These are phyloP conservation scores for Anthoscopus minutus DNA, from an alignment of 2,113 vertebrate genomes.

Conservation along the genomic window DNA sequence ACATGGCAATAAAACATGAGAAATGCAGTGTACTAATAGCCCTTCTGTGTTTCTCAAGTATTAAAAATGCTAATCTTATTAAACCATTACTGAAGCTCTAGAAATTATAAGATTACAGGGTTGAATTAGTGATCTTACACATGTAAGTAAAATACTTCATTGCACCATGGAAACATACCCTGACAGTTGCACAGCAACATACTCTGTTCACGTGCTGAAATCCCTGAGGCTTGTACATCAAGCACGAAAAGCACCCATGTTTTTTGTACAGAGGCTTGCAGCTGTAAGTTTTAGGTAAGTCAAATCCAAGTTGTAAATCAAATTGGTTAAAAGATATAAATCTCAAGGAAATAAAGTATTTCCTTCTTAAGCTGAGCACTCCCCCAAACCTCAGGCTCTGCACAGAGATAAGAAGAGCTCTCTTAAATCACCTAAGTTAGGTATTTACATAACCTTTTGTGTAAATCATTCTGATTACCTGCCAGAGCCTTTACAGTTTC, in stretches of 20 bases:
- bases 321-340: neutral
- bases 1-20: neutral
- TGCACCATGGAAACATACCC: neutral
- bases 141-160: neutral
- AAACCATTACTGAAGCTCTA: neutral
- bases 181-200: neutral
- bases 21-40: neutral
- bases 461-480: conserved; percentile 68
- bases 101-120: neutral
- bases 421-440: neutral
- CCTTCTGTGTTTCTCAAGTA: neutral
- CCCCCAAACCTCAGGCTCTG: neutral
- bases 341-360: neutral
- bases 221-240: neutral
- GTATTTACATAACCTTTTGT: neutral
- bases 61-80: neutral
- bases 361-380: neutral
- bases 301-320: neutral
- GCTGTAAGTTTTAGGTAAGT: neutral
- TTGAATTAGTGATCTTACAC: neutral
- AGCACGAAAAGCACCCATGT: neutral
- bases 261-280: neutral
- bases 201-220: neutral
- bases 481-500: conserved; percentile 84
- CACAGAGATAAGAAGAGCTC: neutral